Conservation (phyloP, 2,888 invertebrate genomes). For the Cybosia mesomella region DNA sequence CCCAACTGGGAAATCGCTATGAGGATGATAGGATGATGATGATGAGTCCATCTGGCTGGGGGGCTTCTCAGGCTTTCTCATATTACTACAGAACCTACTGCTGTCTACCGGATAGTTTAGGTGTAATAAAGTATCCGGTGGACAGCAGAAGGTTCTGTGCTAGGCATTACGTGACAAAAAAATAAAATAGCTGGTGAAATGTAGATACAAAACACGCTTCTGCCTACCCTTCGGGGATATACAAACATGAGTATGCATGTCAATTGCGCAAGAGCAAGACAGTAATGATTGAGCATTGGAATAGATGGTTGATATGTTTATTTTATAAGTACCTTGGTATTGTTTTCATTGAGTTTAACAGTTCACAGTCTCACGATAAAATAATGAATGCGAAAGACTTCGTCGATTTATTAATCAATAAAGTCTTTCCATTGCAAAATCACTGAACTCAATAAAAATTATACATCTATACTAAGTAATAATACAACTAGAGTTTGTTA, state of each 20-base stretch:
- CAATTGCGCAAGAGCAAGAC: background rate
- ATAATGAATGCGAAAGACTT: background rate
- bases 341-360: background rate
- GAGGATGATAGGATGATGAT: too few relatives aligned
- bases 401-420: background rate
- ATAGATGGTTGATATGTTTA: background rate
- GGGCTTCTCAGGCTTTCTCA: too few relatives aligned
- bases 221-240: background rate
- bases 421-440: background rate
- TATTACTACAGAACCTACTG: too few relatives aligned
- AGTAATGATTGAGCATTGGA: background rate
- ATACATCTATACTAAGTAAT: too few relatives aligned
- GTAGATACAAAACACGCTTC: background rate
- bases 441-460: background rate
- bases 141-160: too few relatives aligned
- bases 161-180: too few relatives aligned
- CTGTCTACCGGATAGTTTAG: too few relatives aligned
- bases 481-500: too few relatives aligned
- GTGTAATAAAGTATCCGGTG: too few relatives aligned
- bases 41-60: too few relatives aligned
- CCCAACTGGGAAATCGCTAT: too few relatives aligned
- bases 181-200: too few relatives aligned
- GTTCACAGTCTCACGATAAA: constrained; percentile 1
- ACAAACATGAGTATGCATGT: background rate
- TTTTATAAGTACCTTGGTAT: background rate